These are phyloP conservation scores for Helicoverpa assulta DNA, from an alignment of 2,888 invertebrate species.

Conservation along the genomic window DNA sequence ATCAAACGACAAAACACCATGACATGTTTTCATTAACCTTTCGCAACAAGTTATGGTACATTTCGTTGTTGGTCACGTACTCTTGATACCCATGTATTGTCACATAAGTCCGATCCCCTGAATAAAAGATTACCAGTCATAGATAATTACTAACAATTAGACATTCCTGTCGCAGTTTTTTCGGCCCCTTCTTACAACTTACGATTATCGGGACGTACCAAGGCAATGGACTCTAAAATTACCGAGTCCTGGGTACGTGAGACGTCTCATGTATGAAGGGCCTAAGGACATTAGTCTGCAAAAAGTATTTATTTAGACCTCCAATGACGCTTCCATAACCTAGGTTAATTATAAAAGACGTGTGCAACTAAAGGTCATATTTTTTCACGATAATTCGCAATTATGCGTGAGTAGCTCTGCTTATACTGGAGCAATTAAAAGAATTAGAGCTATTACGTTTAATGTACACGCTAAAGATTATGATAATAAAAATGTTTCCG, in stretches of 20 bases:
- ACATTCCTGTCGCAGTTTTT: conserved; percentile 53
- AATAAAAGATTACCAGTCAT: conserved; percentile 62
- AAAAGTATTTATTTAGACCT: conserved; percentile 54
- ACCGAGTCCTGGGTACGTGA: background rate
- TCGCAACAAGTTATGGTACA: conserved; percentile 42
- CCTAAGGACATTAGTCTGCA: conserved; percentile 21
- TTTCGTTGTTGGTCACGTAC: conserved; percentile 52
- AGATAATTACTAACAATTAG: conserved; percentile 59
- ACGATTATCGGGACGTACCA: conserved; percentile 1
- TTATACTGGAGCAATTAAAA: conserved; percentile 76
- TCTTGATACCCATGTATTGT: conserved; percentile 24
- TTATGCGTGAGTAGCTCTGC: conserved; percentile 76
- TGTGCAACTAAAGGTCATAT: conserved; percentile 77
- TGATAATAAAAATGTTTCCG: conserved; percentile 73
- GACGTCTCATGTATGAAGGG: background rate
- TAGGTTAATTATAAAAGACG: conserved; percentile 74
- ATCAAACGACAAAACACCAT: conserved; percentile 38
- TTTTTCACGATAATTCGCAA: conserved; percentile 77
- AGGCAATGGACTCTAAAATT: background rate
- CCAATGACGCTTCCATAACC: conserved; percentile 55
- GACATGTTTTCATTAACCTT: conserved; percentile 55
- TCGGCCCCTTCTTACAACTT: conserved; percentile 2
- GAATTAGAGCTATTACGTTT: conserved; percentile 79
- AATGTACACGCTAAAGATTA: conserved; percentile 73
- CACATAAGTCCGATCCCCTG: conserved; percentile 40